Base-by-base conservation (phyloP, 2,797 vertebrate genomes). In the Anguilla anguilla region DNA sequence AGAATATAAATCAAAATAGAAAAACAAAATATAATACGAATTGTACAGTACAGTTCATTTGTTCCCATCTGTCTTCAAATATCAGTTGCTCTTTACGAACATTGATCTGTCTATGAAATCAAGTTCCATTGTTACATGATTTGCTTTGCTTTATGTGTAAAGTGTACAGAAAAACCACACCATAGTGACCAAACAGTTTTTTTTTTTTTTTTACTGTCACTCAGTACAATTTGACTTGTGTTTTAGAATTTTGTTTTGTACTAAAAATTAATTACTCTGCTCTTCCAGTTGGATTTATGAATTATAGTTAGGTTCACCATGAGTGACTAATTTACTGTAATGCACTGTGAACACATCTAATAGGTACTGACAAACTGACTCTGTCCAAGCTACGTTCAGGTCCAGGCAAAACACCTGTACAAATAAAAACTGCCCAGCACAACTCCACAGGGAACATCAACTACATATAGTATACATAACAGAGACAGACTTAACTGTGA, bases 1-100 rank as follows among this genome's bases (percentile, higher is more conserved):
- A 92, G 93, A 95, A 92, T 93, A 95, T 93, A 94, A 95, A 95
- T 93, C 90, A 95, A 95, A 89, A 90, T 88, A 88, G 55, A 89
- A 87, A 94, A 95, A 95, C 96, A 96, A 96, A 97, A 96, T 96
- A 96, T 95, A 96, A 96, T 96, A 95, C 94, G 93, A 95, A 95
- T 95, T 96, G 94, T 97, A 96, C 95, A 96, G 94, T 96, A 96
- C 94, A 95, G 94, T 93, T 87, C 91, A 90, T 89, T 90, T 92
- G 94, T 94, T 94, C 94, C 94, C 89, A 88, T 88, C 89, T 88
- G 92, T 88, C 90, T 87, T 51, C n/a, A 91, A 91, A 89, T 90
- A 72, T 87, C 91, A 89, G 91, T 94, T 86, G 91, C 89, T 90
- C 89, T 93, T 94, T 92, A 91, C 67, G 88, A 90, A 89, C 92